A percentile compares a stretch with the other conserved stretches of the same genome.
Conservation (phyloP, 2,888 invertebrate genomes). For the Erpobdella octoculata region DNA sequence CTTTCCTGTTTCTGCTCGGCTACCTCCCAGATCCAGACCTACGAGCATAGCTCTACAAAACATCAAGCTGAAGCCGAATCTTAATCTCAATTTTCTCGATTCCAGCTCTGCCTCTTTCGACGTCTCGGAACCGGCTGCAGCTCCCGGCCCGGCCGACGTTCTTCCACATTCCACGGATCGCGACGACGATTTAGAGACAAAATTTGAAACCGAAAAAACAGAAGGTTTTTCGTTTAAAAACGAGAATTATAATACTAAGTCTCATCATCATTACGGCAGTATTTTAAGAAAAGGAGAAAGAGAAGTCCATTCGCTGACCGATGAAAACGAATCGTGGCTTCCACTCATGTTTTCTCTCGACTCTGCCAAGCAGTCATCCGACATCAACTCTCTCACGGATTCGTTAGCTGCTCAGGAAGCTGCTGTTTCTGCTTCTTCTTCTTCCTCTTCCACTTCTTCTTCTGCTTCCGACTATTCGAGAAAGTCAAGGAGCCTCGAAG, state of each 20-base stretch:
- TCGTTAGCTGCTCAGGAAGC: not conserved
- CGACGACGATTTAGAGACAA: not conserved
- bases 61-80: not conserved
- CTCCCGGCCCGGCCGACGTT: not conserved
- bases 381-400: not conserved
- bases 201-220: too few species aligned
- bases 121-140: not conserved
- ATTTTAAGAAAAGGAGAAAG: not conserved
- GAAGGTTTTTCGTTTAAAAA: too few species aligned
- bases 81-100: not conserved
- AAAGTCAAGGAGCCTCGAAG: conserved; percentile 50
- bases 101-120: not conserved
- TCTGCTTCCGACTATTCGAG: conserved; percentile 30
- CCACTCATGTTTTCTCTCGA: not conserved
- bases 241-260: too few species aligned
- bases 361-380: not conserved
- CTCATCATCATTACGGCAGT: too few species aligned
- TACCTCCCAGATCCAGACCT: not conserved
- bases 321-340: not conserved
- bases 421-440: not conserved
- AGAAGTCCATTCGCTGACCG: conserved; percentile 10
- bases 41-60: conserved; percentile 1
- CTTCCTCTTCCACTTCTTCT: not conserved
- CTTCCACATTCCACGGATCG: not conserved
- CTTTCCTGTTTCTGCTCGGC: too few species aligned